Evolutionary conservation across 1,140 invertebrate species (phyloP).

Genomic region (Drosophila pallidifrons): DNA sequence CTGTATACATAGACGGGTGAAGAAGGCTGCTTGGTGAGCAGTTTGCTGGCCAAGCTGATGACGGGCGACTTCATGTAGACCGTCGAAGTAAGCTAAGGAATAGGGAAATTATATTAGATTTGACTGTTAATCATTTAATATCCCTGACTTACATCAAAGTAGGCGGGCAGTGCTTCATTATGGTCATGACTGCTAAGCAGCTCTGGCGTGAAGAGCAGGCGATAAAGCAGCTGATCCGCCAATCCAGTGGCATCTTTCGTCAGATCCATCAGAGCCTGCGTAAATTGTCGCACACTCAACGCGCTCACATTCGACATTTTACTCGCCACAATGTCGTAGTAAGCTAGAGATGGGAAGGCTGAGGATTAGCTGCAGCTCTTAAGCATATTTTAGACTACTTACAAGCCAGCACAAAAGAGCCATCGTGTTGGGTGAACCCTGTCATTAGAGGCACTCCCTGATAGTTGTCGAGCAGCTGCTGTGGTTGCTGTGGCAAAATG

Average conservation of each 20-base stretch:
- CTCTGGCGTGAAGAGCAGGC: constrained; percentile 55
- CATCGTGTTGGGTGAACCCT: constrained; percentile 81
- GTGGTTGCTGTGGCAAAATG: constrained; percentile 64
- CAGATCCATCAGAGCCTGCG: constrained; percentile 48
- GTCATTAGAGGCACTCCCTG: constrained; percentile 67
- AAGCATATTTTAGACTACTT: constrained; percentile 13
- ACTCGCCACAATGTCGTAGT: constrained; percentile 57
- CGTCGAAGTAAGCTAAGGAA: constrained; percentile 54
- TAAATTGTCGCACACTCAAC: constrained; percentile 64
- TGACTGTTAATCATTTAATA: background rate
- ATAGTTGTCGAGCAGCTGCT: constrained; percentile 47
- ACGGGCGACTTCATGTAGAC: constrained; percentile 77
- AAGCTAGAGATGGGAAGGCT: constrained; percentile 33
- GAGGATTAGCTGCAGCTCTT: background rate
- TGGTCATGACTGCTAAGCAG: constrained; percentile 61
- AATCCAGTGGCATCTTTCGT: constrained; percentile 57
- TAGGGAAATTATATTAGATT: background rate
- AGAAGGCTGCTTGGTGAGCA: constrained; percentile 35
- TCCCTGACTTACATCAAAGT: constrained; percentile 72
- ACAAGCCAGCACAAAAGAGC: constrained; percentile 76
- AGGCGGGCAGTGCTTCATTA: constrained; percentile 62
- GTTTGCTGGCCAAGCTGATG: constrained; percentile 57
- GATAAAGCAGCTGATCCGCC: constrained; percentile 58
- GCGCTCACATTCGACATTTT: constrained; percentile 49
- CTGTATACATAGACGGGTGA: constrained; percentile 73